A percentile compares a stretch with the other conserved stretches of the same genome.
Evolutionary conservation across 2,797 vertebrate genomes (phyloP).

Genomic region (Hylomyscus alleni): DNA sequence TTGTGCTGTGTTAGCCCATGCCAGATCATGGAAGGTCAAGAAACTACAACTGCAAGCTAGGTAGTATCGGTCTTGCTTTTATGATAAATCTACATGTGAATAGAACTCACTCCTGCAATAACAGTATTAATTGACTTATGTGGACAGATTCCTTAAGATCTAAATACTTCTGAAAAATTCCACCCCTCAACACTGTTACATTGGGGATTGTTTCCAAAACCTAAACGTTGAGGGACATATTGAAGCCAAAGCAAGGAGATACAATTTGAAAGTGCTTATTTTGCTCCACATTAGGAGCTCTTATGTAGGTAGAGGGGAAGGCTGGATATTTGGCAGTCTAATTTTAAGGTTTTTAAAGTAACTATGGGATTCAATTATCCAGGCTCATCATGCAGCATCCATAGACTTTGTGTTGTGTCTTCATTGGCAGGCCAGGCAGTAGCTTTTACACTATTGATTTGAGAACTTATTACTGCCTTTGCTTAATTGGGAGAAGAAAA

Average conservation of each 20-base stretch:
- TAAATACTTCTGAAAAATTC: neutral
- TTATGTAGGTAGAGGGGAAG: neutral
- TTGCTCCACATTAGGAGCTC: neutral
- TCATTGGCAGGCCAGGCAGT: neutral
- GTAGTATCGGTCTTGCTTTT: neutral
- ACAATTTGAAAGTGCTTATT: neutral
- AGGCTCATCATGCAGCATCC: neutral
- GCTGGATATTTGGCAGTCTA: neutral
- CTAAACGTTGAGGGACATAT: neutral
- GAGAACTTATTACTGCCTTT: conserved; percentile 9
- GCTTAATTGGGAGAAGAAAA: conserved; percentile 43
- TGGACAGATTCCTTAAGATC: neutral
- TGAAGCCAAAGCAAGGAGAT: neutral
- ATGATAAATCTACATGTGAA: neutral
- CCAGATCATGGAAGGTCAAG: neutral
- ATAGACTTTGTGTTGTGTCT: conserved; percentile 20
- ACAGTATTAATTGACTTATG: neutral
- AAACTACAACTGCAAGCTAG: neutral
- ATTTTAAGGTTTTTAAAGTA: conserved; percentile 55
- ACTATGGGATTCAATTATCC: neutral
- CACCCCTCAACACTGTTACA: neutral
- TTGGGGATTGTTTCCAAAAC: neutral
- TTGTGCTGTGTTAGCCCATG: neutral
- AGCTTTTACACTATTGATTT: conserved; percentile 44
- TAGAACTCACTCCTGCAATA: neutral